Evolutionary conservation across 2,797 vertebrate species (phyloP).

Genomic region (Aphelocoma californica): DNA sequence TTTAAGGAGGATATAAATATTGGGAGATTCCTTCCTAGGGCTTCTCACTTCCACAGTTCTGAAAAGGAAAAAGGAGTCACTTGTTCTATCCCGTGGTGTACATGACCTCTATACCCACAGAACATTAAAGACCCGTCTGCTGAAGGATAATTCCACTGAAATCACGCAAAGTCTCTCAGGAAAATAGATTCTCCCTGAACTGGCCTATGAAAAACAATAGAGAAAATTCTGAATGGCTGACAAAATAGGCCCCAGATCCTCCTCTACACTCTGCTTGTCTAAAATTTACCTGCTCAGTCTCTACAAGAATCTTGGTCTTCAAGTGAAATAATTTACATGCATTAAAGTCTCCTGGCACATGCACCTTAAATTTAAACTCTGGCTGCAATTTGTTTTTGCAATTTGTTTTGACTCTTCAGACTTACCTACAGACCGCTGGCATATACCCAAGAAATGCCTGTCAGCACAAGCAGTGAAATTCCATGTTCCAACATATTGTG

Average conservation of each 20-base stretch:
- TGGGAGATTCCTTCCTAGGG: neutral
- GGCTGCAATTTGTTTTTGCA: neutral
- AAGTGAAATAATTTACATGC: neutral
- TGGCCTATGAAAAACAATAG: neutral
- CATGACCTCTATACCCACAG: neutral
- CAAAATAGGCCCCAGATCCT: neutral
- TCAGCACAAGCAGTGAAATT: slow-evolving; percentile 86
- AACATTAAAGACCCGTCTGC: neutral
- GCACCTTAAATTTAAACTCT: neutral
- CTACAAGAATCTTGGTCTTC: neutral
- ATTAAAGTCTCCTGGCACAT: neutral
- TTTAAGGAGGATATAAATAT: neutral
- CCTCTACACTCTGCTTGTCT: neutral
- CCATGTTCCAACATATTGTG: slow-evolving; percentile 88
- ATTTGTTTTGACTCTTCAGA: slow-evolving; percentile 7
- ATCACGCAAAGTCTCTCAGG: neutral
- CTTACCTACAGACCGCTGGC: slow-evolving; percentile 87
- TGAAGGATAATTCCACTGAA: neutral
- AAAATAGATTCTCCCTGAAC: neutral
- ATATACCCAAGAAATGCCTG: slow-evolving; percentile 77
- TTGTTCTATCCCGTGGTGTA: neutral
- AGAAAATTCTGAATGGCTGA: neutral
- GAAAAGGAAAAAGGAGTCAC: neutral
- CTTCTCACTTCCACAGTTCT: neutral
- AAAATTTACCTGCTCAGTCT: neutral